Evolutionary conservation across 1,140 invertebrate genomes (phyloP).

Genomic region (Maconellicoccus hirsutus): DNA sequence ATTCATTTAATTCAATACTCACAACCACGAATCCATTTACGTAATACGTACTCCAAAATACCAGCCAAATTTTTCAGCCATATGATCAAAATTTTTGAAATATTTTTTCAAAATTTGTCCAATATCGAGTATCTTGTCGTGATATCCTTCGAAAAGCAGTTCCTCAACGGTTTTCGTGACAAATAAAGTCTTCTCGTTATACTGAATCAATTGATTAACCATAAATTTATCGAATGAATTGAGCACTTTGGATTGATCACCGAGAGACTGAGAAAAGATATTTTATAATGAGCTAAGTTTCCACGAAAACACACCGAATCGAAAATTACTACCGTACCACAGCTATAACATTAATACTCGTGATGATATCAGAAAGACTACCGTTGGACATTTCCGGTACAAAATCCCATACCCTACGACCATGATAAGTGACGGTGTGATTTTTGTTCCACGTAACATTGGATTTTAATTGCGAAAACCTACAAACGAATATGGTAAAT

Average conservation of each 20-base stretch:
- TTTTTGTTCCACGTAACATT: slow-evolving; percentile 58
- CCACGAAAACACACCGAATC: too few relatives aligned
- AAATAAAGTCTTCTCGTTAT: neutral
- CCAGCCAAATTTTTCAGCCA: too few relatives aligned
- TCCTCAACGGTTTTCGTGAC: too few relatives aligned
- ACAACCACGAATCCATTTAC: neutral
- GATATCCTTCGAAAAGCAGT: too few relatives aligned
- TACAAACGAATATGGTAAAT: slow-evolving; percentile 32
- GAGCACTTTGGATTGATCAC: neutral
- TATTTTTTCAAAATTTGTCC: too few relatives aligned
- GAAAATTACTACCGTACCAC: slow-evolving; percentile 51
- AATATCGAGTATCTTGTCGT: too few relatives aligned
- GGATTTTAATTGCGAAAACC: slow-evolving; percentile 54
- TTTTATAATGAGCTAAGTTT: too few relatives aligned
- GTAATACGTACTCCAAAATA: neutral
- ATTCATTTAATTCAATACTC: neutral
- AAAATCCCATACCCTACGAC: slow-evolving; percentile 63
- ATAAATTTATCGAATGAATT: neutral
- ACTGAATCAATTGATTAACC: neutral
- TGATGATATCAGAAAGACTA: slow-evolving; percentile 57
- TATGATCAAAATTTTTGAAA: too few relatives aligned
- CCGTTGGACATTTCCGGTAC: slow-evolving; percentile 58
- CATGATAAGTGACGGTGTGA: slow-evolving; percentile 65
- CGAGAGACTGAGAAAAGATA: neutral
- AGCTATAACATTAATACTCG: slow-evolving; percentile 68